Conservation (phyloP, 2,113 vertebrate species). For the Myotis yumanensis region DNA sequence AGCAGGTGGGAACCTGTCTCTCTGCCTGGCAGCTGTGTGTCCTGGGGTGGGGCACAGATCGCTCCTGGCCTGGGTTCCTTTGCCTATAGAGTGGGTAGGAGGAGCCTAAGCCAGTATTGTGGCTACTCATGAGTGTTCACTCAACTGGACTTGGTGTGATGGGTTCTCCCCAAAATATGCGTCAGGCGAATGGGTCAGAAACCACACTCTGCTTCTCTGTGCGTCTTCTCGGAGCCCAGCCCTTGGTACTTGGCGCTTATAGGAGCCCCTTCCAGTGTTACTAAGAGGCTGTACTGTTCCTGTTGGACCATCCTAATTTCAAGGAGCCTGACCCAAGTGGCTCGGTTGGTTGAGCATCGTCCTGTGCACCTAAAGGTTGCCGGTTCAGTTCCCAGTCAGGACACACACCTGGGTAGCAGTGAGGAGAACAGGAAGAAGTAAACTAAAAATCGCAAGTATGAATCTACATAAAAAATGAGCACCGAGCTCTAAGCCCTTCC, state of each 20-base stretch:
- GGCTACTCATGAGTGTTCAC: rapidly evolving
- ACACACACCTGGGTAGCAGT: background rate
- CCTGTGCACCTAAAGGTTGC: too few relatives aligned
- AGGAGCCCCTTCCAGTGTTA: background rate
- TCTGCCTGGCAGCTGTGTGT: too few relatives aligned
- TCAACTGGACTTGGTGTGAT: background rate
- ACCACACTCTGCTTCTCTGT: background rate
- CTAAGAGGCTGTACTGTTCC: background rate
- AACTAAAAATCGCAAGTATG: background rate
- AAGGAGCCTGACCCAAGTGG: background rate
- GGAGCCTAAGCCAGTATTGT: background rate
- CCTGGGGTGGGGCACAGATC: background rate
- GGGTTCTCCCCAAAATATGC: rapidly evolving
- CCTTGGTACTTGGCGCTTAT: background rate
- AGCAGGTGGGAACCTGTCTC: rapidly evolving
- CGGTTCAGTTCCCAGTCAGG: too few relatives aligned
- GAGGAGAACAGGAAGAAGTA: background rate
- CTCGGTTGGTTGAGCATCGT: too few relatives aligned
- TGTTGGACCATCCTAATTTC: background rate
- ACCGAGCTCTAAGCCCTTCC: background rate
- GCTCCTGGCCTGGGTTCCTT: background rate
- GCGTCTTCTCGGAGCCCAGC: background rate
- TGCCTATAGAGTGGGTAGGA: background rate
- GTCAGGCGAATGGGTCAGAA: background rate
- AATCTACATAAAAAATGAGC: rapidly evolving